Evolutionary conservation across 2,797 vertebrate species (phyloP), one percentile per base, ranked within the genome.

Genomic region (Erethizon dorsatum): DNA sequence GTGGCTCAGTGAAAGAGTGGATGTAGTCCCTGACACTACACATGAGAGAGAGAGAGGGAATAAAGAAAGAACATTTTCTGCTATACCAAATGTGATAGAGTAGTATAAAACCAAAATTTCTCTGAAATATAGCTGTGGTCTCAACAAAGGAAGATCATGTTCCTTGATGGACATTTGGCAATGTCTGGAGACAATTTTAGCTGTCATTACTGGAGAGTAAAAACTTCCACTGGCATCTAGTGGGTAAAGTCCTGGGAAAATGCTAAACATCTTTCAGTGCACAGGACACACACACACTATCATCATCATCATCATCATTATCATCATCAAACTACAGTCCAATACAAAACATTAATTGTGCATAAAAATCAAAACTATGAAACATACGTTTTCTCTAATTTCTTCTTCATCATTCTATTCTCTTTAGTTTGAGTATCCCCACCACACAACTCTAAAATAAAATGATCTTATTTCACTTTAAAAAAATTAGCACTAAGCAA

Each of bases 381-480:
- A 93, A 91, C 15, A 50, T 3, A 24, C 12, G 6, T 78, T 78
- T 52, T 2, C 47, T 83, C 28, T 87, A 91, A 47, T 94, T 15
- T 85, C n/a, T 79, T 73, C 33, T 52, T 26, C 6, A 31, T 50
- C 13, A 88, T 5, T 91, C 79, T 41, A 33, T 4, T 80, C 0
- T 54, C 28, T 47, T 95, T 67, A 11, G 18, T 24, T 0, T 71
- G 22, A 1, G 2, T 85, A 13, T 57, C n/a, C 15, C 54, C n/a
- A n/a, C 15, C 1, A 63, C 8, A 73, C 80, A 80, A 63, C 13
- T 28, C 41, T 85, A 75, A 83, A 91, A 59, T 41, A 61, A 83
- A 95, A 88, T 57, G 3, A 80, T 80, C 89, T 97, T 87, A 91
- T 61, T 85, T 94, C 22, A 67, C 5, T 86, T 65, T 79, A 92